Conservation (phyloP, 2,888 invertebrate species). For the Nemotelus pantherinus region DNA sequence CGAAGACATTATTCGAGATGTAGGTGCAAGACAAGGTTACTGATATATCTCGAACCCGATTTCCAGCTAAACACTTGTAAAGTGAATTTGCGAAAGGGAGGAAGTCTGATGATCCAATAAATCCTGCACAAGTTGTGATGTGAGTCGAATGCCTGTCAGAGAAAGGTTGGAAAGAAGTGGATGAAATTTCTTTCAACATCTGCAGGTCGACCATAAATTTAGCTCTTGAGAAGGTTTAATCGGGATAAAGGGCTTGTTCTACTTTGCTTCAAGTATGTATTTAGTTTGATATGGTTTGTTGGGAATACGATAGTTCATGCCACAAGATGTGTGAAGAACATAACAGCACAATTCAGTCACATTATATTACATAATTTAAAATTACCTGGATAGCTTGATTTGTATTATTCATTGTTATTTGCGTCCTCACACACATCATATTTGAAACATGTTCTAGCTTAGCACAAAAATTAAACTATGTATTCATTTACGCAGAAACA, state of each 20-base stretch:
- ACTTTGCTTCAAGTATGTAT: background rate
- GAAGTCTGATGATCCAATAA: constrained; percentile 38
- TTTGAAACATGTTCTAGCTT: background rate
- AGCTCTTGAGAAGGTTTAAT: constrained; percentile 27
- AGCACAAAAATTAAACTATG: background rate
- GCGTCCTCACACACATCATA: no score
- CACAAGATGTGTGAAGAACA: no score
- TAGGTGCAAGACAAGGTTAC: constrained; percentile 3
- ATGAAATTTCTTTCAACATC: constrained; percentile 41
- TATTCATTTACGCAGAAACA: background rate
- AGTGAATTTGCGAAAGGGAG: constrained; percentile 22
- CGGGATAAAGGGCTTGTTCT: constrained; percentile 12
- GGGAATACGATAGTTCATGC: background rate
- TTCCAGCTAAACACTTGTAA: constrained; percentile 38
- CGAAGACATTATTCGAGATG: constrained; percentile 2
- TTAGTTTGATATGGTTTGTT: background rate
- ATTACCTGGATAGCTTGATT: no score
- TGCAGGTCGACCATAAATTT: constrained; percentile 37
- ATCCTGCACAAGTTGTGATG: constrained; percentile 21
- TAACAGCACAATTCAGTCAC: no score
- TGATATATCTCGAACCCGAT: constrained; percentile 18
- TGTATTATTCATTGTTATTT: no score
- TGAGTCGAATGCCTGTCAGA: background rate
- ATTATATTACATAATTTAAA: no score
- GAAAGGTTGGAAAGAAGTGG: constrained; percentile 3